Conservation (phyloP, 2,888 invertebrate genomes). For the Dermolepida albohirtum region DNA sequence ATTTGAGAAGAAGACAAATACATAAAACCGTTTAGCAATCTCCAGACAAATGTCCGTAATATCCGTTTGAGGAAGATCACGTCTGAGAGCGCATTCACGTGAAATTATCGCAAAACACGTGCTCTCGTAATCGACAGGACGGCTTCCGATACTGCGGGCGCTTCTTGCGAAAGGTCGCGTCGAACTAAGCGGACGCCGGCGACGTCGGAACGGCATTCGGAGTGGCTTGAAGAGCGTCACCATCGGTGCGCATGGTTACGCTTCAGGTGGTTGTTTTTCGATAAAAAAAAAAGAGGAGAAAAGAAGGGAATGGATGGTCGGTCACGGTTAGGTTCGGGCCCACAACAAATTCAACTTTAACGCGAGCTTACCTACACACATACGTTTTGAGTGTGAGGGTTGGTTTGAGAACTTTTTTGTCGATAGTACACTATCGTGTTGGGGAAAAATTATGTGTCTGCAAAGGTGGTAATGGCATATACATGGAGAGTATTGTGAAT, state of each 20-base stretch:
- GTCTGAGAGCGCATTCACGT: neutral
- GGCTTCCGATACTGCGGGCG: constrained; percentile 15
- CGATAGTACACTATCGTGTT: neutral
- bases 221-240: constrained; percentile 8
- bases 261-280: constrained; percentile 52
- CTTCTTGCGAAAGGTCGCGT: constrained; percentile 28
- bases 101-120: constrained; percentile 13
- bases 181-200: constrained; percentile 8
- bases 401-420: neutral
- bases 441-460: neutral
- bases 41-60: too few species aligned
- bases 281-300: too few species aligned
- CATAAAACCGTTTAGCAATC: too few species aligned
- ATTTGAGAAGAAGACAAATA: too few species aligned
- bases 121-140: constrained; percentile 9
- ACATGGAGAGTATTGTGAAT: neutral
- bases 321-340: neutral
- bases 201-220: constrained; percentile 5
- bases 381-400: neutral
- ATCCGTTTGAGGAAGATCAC: neutral
- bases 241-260: constrained; percentile 48
- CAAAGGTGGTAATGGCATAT: neutral
- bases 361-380: neutral
- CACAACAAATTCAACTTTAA: constrained; percentile 8
- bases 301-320: too few species aligned